These are phyloP conservation scores for Holacanthella duospinosa DNA, from an alignment of 2,888 invertebrate species.

Conservation along the genomic window DNA sequence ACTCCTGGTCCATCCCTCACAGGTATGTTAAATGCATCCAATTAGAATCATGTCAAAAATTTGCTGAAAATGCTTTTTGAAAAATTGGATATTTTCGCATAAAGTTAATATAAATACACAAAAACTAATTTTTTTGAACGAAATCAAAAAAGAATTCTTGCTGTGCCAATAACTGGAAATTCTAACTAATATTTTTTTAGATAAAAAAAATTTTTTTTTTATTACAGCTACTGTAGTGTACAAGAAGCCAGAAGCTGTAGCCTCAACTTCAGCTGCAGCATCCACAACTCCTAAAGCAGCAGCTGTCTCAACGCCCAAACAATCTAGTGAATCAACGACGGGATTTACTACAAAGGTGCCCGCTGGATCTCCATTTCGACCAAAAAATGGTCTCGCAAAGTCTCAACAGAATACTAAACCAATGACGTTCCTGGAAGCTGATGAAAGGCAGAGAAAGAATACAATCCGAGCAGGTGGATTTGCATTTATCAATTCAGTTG, in stretches of 20 bases:
- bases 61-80: no score
- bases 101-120: no score
- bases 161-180: no score
- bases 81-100: no score
- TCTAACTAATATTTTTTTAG: no score
- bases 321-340: background rate
- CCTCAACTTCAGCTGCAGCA: slow-evolving; percentile 7
- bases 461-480: slow-evolving; percentile 26
- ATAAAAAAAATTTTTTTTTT: background rate
- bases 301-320: slow-evolving; percentile 8
- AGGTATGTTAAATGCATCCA: no score
- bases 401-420: slow-evolving; percentile 1
- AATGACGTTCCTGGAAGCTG: slow-evolving; percentile 22
- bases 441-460: slow-evolving; percentile 20
- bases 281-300: slow-evolving; percentile 11
- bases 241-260: slow-evolving; percentile 2
- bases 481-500: slow-evolving; percentile 24
- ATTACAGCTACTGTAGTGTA: background rate
- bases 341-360: slow-evolving; percentile 5
- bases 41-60: no score
- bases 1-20: background rate
- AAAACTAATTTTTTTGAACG: no score
- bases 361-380: slow-evolving; percentile 9
- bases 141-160: no score
- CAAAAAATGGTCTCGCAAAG: background rate